Base-by-base conservation (phyloP, 2,888 invertebrate species). In the Palloptera scutellata region DNA sequence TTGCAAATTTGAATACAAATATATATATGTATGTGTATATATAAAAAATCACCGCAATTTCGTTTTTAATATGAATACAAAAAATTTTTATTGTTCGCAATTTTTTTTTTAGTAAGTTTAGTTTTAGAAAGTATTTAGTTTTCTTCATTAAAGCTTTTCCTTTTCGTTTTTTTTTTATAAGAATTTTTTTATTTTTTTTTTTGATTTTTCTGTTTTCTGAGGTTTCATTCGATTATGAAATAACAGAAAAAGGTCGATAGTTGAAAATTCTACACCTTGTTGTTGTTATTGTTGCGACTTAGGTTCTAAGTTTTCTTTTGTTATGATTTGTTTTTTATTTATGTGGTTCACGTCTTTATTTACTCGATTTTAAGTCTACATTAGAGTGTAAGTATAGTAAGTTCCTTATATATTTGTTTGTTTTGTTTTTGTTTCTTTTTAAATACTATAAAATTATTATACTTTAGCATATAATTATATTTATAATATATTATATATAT, bases 401-500 rank as follows among this genome's bases (percentile, higher is more conserved):
- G 30, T 64, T 64, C 41, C 30, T 64, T 58, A 64, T 64, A 58
- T 51, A 59, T 58, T 64, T 55, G 55, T 12, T 55, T 45, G 54
- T 63, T 51, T 30, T 40, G 41, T 42, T 15, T 40, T 48, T 59
- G 13, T 30, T 60, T 12, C 11, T 59, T 19, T 68, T 73, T 73
- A 73, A 53, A 73, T 70, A 69, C 73, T 73, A 71, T 71, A 70
- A 73, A 73, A 70, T 71, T 70, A 70, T 68, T 67, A 69, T 69
- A 68, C 66, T 59, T 70, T 66, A 66, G 52, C 66, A 45, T 61
- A 54, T 57, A 55, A 66, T 66, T 66, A 40, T 61, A 61, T 66
- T 30, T 52, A 20, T 61, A 40, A 48, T 64, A 52, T 59, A 40
- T 48, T 61, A 15, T 57, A 41, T 52, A 53, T 66, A 60, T 64